Evolutionary conservation across 2,888 invertebrate species (phyloP).

Genomic region (Sarcophaga carnaria): DNA sequence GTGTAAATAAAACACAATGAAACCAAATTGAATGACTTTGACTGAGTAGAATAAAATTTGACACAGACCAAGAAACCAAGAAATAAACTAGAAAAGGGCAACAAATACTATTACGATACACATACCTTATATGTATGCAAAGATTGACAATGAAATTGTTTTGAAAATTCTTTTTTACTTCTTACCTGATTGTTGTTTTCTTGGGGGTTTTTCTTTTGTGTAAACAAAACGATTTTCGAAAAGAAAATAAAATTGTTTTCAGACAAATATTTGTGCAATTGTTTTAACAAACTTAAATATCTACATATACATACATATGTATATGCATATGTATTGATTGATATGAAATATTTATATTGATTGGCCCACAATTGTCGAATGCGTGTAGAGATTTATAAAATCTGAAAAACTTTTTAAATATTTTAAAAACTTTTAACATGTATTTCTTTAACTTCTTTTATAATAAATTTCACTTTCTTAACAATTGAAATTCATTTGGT

Average conservation of each 20-base stretch:
- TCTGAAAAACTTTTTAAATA: no score
- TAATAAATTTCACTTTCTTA: conserved; percentile 42
- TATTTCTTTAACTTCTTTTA: not conserved
- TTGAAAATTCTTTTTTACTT: conserved; percentile 57
- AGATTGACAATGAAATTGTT: conserved; percentile 59
- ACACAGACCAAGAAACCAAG: conserved; percentile 59
- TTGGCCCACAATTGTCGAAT: conserved; percentile 3
- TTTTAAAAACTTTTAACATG: conserved; percentile 13
- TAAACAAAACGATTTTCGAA: conserved; percentile 37
- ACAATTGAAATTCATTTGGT: conserved; percentile 58
- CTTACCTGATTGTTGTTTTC: conserved; percentile 54
- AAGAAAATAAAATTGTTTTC: not conserved
- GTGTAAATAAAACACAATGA: not conserved
- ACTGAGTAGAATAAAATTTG: conserved; percentile 11
- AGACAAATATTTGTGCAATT: conserved; percentile 23
- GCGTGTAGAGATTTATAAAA: not conserved
- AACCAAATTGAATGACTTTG: conserved; percentile 57
- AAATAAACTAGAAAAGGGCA: conserved; percentile 43
- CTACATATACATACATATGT: not conserved
- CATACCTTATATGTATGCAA: not conserved
- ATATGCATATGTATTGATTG: no score
- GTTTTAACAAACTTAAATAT: conserved; percentile 35
- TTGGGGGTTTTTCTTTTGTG: not conserved
- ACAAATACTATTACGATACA: conserved; percentile 17
- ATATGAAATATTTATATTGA: not conserved